A percentile compares a stretch with the other conserved stretches of the same genome.
phyloP scores from a whole-genome alignment of 1,140 invertebrate species.

The Proctacanthus coquilletti region DNA sequence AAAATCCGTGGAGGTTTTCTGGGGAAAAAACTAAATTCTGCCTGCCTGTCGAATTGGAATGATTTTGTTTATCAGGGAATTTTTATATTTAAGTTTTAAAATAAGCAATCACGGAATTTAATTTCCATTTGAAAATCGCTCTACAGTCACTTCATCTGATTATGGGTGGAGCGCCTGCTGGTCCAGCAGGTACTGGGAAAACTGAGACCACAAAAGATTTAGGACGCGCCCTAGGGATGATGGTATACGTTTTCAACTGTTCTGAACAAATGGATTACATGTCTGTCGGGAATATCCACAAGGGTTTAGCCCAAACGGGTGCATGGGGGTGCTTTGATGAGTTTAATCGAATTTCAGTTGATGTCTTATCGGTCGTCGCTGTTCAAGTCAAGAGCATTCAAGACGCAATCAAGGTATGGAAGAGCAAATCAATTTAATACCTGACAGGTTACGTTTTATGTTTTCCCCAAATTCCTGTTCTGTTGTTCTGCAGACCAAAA shows the following conservation, averaged over 20 bases:
- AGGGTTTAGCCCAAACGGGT: slow-evolving; percentile 76
- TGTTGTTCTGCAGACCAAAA: slow-evolving; percentile 35
- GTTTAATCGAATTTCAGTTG: slow-evolving; percentile 85
- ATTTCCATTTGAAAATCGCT: background rate
- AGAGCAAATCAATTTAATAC: background rate
- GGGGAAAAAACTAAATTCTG: background rate
- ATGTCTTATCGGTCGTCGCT: slow-evolving; percentile 84
- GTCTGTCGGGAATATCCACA: slow-evolving; percentile 85
- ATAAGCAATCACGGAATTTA: background rate
- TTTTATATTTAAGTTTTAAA: background rate
- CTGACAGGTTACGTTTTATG: background rate
- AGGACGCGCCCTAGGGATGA: slow-evolving; percentile 74
- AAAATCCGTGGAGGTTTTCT: background rate
- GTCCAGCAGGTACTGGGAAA: slow-evolving; percentile 76
- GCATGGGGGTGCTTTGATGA: slow-evolving; percentile 94
- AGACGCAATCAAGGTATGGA: slow-evolving; percentile 58
- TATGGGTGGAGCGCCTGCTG: slow-evolving; percentile 84
- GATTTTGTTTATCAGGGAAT: background rate
- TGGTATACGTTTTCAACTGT: slow-evolving; percentile 94
- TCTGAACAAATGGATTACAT: slow-evolving; percentile 95
- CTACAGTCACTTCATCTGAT: slow-evolving; percentile 66
- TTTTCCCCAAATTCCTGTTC: background rate
- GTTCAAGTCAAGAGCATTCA: slow-evolving; percentile 70
- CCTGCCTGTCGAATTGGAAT: background rate
- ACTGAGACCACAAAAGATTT: slow-evolving; percentile 91